Base-by-base conservation (phyloP, 2,888 invertebrate genomes). In the Lampropteryx suffumata region DNA sequence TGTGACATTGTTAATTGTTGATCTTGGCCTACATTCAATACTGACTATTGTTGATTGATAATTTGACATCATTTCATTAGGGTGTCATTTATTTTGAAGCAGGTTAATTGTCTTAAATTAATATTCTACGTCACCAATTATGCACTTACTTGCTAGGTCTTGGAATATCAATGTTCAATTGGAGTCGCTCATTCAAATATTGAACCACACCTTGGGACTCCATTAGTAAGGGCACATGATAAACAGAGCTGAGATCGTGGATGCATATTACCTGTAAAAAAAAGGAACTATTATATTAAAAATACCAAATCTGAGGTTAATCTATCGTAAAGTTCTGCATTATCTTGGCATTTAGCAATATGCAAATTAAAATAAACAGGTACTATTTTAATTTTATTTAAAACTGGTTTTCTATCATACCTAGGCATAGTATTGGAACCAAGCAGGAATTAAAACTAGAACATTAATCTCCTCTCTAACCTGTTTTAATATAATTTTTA, bases 211-310 rank as follows among this genome's bases (percentile, higher is more conserved):
- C 96, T 81, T 98, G 97, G 21, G 94, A 93, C 74, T 98, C 97
- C 93, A 99, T 95, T 54, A 99, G 84, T 45, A 99, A 80, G 0
- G 99, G 99, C 0, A 99, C 99, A 79, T 97, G 95, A 81, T 99
- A 99, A 50, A 99, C 97, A 1, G 98, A 98, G 37, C 94, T 93
- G 33, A 99, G 92, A 83, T 99, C 99, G 62, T 97, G 98, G 64
- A 99, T 95, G 71, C 97, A 97, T 65, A 98, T 94, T 0, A 98
- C 97, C 95, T 96, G 78, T 9, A 57, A 67, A 42, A 39, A 21
- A 33, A n/a, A n/a, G 17, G 4, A 17, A 17, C 17, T 17, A 4
- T 4, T 17, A 4, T 17, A 17, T 3, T 17, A 17, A 17, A 17
- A 17, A n/a, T n/a, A n/a, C n/a, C n/a, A n/a, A n/a, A n/a, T n/a